Conservation (phyloP, 2,113 vertebrate species). For the Lampris incognitus region DNA sequence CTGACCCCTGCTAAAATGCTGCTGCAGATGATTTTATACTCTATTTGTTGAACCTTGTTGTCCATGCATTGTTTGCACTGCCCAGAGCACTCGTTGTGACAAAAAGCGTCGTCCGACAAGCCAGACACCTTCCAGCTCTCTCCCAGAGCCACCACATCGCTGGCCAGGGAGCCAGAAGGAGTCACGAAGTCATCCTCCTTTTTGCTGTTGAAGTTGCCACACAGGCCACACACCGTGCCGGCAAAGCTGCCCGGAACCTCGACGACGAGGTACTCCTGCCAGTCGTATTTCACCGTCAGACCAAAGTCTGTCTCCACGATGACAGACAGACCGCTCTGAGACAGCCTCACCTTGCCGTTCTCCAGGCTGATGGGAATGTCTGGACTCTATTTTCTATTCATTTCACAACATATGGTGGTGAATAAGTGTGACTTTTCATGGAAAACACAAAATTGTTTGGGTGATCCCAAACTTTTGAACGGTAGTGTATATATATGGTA, state of each 20-base stretch:
- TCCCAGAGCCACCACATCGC: slow-evolving; percentile 52
- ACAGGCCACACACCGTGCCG: slow-evolving; percentile 68
- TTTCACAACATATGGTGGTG: no score
- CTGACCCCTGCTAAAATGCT: not conserved
- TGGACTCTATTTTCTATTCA: no score
- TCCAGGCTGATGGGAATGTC: slow-evolving; percentile 59
- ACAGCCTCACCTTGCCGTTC: slow-evolving; percentile 46
- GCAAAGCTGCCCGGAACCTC: slow-evolving; percentile 61
- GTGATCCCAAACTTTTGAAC: no score
- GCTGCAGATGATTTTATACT: slow-evolving; percentile 21
- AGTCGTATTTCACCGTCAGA: slow-evolving; percentile 63
- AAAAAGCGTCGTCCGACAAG: slow-evolving; percentile 11
- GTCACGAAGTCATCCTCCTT: slow-evolving; percentile 49
- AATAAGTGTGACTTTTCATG: no score
- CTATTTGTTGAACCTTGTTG: not conserved
- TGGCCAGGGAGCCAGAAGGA: slow-evolving; percentile 42
- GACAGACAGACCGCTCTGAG: slow-evolving; percentile 37
- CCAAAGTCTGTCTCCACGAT: slow-evolving; percentile 64
- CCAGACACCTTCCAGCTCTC: slow-evolving; percentile 65
- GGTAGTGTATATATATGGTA: no score
- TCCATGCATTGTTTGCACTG: slow-evolving; percentile 35
- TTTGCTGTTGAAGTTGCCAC: slow-evolving; percentile 77
- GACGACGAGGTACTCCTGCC: slow-evolving; percentile 45
- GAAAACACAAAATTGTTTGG: no score
- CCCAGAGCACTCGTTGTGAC: slow-evolving; percentile 27